phyloP scores from a whole-genome alignment of 1,140 invertebrate genomes.

The Druon quercuslanigerum region DNA sequence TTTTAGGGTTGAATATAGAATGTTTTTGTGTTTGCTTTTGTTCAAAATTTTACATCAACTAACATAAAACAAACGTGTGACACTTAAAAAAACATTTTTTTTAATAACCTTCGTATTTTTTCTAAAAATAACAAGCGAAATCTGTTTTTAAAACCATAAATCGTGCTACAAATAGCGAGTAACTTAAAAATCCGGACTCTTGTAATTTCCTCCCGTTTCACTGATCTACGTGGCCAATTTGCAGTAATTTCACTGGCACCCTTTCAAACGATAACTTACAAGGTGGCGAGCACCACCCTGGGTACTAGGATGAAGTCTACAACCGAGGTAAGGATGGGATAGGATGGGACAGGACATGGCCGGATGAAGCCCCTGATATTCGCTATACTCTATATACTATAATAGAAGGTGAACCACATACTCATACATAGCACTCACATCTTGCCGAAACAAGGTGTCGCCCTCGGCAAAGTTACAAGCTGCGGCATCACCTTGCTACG shows the following conservation, averaged over 20 bases:
- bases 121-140: no score
- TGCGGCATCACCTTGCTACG: slow-evolving; percentile 39
- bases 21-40: no score
- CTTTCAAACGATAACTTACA: slow-evolving; percentile 33
- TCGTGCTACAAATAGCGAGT: no score
- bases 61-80: no score
- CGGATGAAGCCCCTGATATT: slow-evolving; percentile 31
- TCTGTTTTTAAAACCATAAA: no score
- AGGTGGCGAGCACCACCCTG: slow-evolving; percentile 36
- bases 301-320: slow-evolving; percentile 27
- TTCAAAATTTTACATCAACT: no score
- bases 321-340: slow-evolving; percentile 31
- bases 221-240: slow-evolving; percentile 48
- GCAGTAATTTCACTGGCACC: slow-evolving; percentile 45
- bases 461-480: slow-evolving; percentile 42
- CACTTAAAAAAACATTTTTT: no score
- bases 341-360: slow-evolving; percentile 35
- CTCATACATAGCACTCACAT: background rate
- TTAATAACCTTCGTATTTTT: no score
- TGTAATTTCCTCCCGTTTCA: background rate
- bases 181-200: no score
- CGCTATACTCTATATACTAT: no score
- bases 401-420: no score
- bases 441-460: slow-evolving; percentile 40
- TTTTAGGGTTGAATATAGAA: no score